Evolutionary conservation across 2,797 vertebrate species (phyloP), one percentile per base, ranked within the genome.

Genomic region (Meda fulgida): DNA sequence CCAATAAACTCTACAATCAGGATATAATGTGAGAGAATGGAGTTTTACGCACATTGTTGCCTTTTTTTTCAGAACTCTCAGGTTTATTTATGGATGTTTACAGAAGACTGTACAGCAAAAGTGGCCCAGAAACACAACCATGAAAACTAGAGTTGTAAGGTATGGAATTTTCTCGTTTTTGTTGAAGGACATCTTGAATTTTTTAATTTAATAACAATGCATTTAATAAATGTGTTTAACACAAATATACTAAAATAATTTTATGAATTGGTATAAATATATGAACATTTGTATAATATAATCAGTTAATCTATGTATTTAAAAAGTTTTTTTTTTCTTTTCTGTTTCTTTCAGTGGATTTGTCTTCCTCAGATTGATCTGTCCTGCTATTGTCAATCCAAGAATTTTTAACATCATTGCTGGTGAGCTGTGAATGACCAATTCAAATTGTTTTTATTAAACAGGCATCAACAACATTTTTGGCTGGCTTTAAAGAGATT

Each of bases 361-460:
- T 92, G 98, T 99, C 93, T 99, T 99, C 91, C 95, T 99, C 87
- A 95, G 98, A 89, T 94, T 99, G 90, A 99, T 99, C 92, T 99
- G 98, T 89, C 98, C 98, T 48, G 98, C 98, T 83, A 99, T 99
- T 91, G 96, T 99, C 92, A 98, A 98, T 92, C 98, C 98, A 91
- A 95, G 98, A 93, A 96, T 98, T 96, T 99, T 99, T 93, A 99
- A 97, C 94, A 99, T 99, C 91, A 99, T 99, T 89, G 96, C 97
- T 92, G 98, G 98, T 99, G 93, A 96, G 90, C 75, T 60, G 23
- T 26, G 3, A 55, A 23, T 40, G 19, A 23, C 13, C 31, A 38
- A 9, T 38, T 77, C 21, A 38, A 1, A 21, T 55, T 2, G 7
- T 31, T 73, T 73, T 72, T 72, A 46, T 72, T 72, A 72, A 18